Percentiles rank a stretch among this genome's conserved stretches.
Conservation (phyloP, 2,888 invertebrate genomes). For the Petrolisthes manimaculis region DNA sequence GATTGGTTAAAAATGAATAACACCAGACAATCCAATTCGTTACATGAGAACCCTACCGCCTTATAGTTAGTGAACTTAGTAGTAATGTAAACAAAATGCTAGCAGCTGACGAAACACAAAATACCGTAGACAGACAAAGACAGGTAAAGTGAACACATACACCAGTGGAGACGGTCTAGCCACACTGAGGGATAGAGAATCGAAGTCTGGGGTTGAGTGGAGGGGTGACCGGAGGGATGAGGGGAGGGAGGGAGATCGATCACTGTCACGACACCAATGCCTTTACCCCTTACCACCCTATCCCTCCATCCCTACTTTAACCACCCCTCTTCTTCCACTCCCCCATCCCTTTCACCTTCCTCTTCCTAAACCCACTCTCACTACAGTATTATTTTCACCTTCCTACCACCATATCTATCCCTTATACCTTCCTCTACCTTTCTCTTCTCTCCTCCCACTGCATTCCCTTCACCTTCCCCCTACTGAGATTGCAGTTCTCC, state of each 20-base stretch:
- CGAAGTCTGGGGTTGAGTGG: background rate
- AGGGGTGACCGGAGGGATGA: background rate
- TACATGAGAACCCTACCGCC: background rate
- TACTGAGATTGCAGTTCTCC: too few species aligned
- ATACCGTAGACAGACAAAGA: background rate
- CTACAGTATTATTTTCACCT: background rate
- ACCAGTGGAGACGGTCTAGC: background rate
- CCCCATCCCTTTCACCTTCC: background rate
- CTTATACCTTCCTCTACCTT: background rate
- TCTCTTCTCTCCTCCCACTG: background rate
- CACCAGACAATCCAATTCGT: background rate
- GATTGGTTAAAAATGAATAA: background rate
- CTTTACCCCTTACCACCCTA: background rate
- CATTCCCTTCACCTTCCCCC: too few species aligned
- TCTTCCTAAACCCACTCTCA: too few species aligned
- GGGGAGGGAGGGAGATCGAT: slow-evolving; percentile 16
- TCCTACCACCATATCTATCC: background rate
- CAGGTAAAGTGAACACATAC: background rate
- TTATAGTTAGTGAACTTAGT: background rate
- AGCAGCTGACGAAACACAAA: background rate
- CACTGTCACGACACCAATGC: slow-evolving; percentile 10
- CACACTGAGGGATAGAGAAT: slow-evolving; percentile 13
- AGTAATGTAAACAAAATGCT: background rate
- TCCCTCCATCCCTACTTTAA: slow-evolving; percentile 11
- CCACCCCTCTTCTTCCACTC: background rate